Base-by-base conservation (phyloP, 2,113 vertebrate genomes). In the Coturnix japonica region DNA sequence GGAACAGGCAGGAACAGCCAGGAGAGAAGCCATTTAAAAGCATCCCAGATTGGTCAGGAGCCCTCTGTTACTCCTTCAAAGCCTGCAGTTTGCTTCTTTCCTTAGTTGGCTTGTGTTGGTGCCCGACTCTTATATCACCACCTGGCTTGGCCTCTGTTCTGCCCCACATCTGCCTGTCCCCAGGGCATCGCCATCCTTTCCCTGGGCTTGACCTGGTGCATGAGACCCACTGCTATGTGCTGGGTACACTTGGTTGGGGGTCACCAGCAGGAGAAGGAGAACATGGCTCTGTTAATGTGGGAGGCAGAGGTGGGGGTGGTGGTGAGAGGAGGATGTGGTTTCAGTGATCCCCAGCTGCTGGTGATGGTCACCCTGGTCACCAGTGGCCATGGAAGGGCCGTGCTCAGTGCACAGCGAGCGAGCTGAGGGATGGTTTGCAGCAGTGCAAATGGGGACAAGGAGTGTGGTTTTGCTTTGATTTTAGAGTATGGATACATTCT, bases 1-100 rank as follows among this genome's bases (percentile, higher is more conserved):
- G 77, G 88, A 91, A 82, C 6, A 54, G 95, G 78, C 75, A 89
- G 87, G 70, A 94, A 19, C 10, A 86, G 7, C 43, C 56, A 56
- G 0, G 3, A 56, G 81, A 47, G 76, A 81, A 66, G 20, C 31
- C 6, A 0, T 60, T 8, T 33, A 28, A 65, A 43, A 70, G 56
- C 70, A 92, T 47, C 57, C 19, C 35, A 51, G 76, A 54, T 83
- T 1, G 1, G 87, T 60, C 0, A 0, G 66, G 33, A 89, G 56
- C 23, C 11, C 5, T 18, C 46, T 67, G 0, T 0, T 20, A 21
- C 78, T 89, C 54, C 22, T 47, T 49, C 15, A 77, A 56, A 43
- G 43, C 33, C 15, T 4, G 2, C 51, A 37, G 69, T 60, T 28
- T 7, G 41, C 81, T 84, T 84, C 37, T 53, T 35, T 5, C 43